Percentiles rank a stretch among this genome's conserved stretches.
Evolutionary conservation across 1,140 invertebrate species (phyloP).

Genomic region (Sesamia nonagrioides): DNA sequence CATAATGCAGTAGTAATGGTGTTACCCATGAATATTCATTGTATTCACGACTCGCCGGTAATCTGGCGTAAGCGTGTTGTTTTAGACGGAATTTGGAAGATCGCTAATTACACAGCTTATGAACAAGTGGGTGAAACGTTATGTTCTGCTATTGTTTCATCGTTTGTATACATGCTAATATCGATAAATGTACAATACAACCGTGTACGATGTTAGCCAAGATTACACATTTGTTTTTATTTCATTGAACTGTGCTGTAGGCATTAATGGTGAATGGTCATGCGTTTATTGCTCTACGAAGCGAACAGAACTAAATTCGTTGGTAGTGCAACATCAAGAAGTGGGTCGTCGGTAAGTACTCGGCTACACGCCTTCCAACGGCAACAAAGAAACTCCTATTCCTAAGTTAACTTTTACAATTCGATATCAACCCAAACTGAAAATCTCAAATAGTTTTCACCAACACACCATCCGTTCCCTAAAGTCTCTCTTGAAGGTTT

Average conservation of each 20-base stretch:
- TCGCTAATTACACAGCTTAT: slow-evolving; percentile 70
- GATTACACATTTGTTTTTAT: slow-evolving; percentile 33
- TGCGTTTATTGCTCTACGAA: slow-evolving; percentile 32
- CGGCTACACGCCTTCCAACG: slow-evolving; percentile 11
- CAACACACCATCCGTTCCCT: not conserved
- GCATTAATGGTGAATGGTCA: slow-evolving; percentile 30
- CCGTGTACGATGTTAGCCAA: slow-evolving; percentile 15
- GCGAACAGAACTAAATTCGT: slow-evolving; percentile 22
- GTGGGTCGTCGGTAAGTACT: slow-evolving; percentile 32
- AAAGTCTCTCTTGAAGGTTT: not conserved
- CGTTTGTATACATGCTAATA: slow-evolving; percentile 34
- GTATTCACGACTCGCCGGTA: slow-evolving; percentile 48
- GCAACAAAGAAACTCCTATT: slow-evolving; percentile 19
- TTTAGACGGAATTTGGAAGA: slow-evolving; percentile 58
- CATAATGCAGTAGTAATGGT: slow-evolving; percentile 55
- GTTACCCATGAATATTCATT: slow-evolving; percentile 60
- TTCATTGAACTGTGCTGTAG: slow-evolving; percentile 29
- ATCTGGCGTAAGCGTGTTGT: slow-evolving; percentile 56
- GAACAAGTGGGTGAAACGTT: slow-evolving; percentile 68
- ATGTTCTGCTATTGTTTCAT: slow-evolving; percentile 55
- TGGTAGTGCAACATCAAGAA: slow-evolving; percentile 27
- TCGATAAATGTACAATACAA: slow-evolving; percentile 13
- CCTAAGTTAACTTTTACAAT: slow-evolving; percentile 34
- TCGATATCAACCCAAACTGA: slow-evolving; percentile 10
- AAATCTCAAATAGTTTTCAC: slow-evolving; percentile 25